These are phyloP conservation scores for Psilopsiagon aymara DNA, from an alignment of 2,113 vertebrate species.

Conservation along the genomic window DNA sequence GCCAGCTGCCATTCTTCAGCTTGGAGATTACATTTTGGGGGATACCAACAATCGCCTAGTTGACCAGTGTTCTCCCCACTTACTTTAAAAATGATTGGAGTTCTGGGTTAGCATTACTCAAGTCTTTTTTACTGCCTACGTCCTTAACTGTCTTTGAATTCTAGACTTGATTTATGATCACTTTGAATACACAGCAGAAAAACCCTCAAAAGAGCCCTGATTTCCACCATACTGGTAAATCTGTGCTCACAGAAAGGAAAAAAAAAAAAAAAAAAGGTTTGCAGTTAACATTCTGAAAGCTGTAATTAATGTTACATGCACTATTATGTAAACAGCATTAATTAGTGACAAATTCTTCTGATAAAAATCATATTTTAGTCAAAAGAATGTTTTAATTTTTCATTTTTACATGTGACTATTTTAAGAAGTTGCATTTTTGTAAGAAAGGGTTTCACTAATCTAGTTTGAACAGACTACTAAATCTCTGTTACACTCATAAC, in stretches of 20 bases:
- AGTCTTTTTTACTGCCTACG: conserved; percentile 72
- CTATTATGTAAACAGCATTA: conserved; percentile 78
- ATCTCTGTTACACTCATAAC: conserved; percentile 77
- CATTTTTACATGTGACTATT: conserved; percentile 66
- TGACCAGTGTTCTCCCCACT: conserved; percentile 86
- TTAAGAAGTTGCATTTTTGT: conserved; percentile 74
- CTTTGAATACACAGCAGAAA: conserved; percentile 74
- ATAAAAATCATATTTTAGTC: conserved; percentile 74
- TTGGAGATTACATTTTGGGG: conserved; percentile 98
- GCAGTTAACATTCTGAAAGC: conserved; percentile 75
- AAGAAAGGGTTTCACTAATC: conserved; percentile 78
- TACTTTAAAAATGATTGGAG: conserved; percentile 81
- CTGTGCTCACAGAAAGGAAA: conserved; percentile 41
- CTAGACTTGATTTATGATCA: conserved; percentile 77
- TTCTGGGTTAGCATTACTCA: conserved; percentile 71
- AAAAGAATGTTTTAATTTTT: conserved; percentile 73
- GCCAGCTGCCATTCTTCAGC: conserved; percentile 99
- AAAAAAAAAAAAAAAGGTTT: conserved; percentile 63
- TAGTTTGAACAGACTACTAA: conserved; percentile 81
- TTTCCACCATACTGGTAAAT: conserved; percentile 78
- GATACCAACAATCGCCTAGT: conserved; percentile 92
- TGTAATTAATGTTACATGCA: conserved; percentile 79
- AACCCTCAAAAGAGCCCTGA: conserved; percentile 75
- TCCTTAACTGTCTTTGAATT: conserved; percentile 73
- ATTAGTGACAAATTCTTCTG: conserved; percentile 78